A percentile compares a stretch with the other conserved stretches of the same genome.
Evolutionary conservation across 1,140 invertebrate genomes (phyloP).

Genomic region (Megalonaias nervosa): DNA sequence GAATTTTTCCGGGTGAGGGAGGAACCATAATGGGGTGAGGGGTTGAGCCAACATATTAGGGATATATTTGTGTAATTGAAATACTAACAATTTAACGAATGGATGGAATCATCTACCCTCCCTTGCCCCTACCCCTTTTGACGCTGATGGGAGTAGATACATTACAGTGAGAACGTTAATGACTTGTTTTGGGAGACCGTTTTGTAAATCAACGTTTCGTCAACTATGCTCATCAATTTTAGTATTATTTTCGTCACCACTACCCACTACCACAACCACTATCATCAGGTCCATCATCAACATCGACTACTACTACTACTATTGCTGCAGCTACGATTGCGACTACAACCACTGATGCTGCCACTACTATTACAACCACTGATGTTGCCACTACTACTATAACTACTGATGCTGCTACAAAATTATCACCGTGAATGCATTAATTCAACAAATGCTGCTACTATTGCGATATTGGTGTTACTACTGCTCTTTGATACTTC

Average conservation of each 20-base stretch:
- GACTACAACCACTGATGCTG: too few relatives aligned
- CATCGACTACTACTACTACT: constrained; percentile 2
- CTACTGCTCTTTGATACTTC: background rate
- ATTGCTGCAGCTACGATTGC: background rate
- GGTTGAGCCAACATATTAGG: too few relatives aligned
- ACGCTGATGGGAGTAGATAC: too few relatives aligned
- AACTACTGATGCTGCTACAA: too few relatives aligned
- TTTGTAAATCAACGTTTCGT: background rate
- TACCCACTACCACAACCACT: background rate
- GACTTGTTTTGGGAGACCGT: background rate
- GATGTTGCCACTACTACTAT: too few relatives aligned
- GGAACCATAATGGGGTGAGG: too few relatives aligned
- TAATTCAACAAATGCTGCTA: background rate
- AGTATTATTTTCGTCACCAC: background rate
- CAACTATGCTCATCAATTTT: background rate
- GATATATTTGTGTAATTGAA: too few relatives aligned
- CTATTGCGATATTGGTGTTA: background rate
- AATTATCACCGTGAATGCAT: background rate
- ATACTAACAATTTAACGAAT: too few relatives aligned
- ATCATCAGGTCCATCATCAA: background rate
- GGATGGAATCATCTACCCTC: too few relatives aligned
- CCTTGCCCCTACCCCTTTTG: too few relatives aligned
- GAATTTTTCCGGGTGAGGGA: too few relatives aligned
- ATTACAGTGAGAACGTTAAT: background rate
- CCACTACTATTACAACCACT: too few relatives aligned